Percentiles rank a stretch among this genome's conserved stretches.
Conservation (phyloP, 2,113 vertebrate species). For the Paramisgurnus dabryanus region DNA sequence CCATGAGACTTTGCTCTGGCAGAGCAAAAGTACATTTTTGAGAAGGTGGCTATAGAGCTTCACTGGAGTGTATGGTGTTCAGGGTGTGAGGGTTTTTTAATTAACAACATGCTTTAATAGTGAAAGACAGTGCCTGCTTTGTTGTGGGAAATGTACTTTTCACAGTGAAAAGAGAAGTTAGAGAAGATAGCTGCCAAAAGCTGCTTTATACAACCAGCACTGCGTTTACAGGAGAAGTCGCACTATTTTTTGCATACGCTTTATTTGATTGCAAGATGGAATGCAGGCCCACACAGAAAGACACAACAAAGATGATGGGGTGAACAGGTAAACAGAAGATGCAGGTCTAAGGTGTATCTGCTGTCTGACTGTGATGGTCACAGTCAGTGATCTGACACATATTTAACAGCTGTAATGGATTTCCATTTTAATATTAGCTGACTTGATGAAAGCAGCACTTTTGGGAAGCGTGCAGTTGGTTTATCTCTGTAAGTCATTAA, state of each 20-base stretch:
- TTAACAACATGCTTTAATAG: not conserved
- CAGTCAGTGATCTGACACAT: constrained; percentile 57
- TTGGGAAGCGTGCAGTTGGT: constrained; percentile 67
- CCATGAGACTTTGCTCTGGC: constrained; percentile 66
- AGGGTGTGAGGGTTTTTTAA: not conserved
- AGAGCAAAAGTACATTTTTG: constrained; percentile 35
- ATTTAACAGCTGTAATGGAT: constrained; percentile 79
- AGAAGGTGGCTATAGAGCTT: constrained; percentile 11
- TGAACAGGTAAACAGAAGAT: constrained; percentile 35
- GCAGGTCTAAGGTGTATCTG: constrained; percentile 5
- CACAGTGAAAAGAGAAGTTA: too few species aligned
- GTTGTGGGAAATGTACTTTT: not conserved
- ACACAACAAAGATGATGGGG: not conserved
- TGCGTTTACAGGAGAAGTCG: too few species aligned
- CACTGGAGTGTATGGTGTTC: not conserved
- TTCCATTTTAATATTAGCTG: constrained; percentile 79
- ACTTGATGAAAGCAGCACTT: constrained; percentile 76
- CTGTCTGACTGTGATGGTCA: constrained; percentile 41
- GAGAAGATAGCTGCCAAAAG: too few species aligned
- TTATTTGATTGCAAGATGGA: not conserved
- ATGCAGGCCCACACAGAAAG: not conserved
- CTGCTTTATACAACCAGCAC: too few species aligned
- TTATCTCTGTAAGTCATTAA: constrained; percentile 73
- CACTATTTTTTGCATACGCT: too few species aligned
- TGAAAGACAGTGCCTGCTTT: not conserved